Evolutionary conservation across 92 coral and sea anemone genomes (phyloP).

Genomic region (Galaxea fascicularis): DNA sequence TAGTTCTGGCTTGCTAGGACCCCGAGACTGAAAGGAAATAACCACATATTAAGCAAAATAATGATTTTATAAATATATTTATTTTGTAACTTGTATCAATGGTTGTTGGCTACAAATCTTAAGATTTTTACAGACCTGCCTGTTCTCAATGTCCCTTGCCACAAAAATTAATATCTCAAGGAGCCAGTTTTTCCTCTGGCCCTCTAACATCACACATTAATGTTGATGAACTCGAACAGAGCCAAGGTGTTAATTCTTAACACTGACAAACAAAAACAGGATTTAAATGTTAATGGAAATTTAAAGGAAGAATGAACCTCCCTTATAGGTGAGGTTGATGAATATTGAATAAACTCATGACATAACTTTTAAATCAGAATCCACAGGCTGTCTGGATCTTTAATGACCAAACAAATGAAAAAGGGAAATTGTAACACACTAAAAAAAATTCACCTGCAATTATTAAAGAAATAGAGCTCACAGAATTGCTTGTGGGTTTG

Average conservation of each 20-base stretch:
- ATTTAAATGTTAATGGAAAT: neutral
- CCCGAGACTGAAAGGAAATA: slow-evolving; percentile 65
- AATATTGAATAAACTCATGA: slow-evolving; percentile 13
- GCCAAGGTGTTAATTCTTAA: neutral
- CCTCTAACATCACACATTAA: neutral
- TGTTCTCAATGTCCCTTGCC: too few relatives aligned
- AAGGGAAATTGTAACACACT: neutral
- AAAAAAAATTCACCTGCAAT: neutral
- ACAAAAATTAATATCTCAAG: neutral
- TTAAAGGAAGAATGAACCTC: neutral
- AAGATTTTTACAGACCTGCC: neutral
- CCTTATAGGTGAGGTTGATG: slow-evolving; percentile 24
- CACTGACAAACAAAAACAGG: neutral
- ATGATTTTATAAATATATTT: too few relatives aligned
- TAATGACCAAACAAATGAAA: slow-evolving; percentile 1
- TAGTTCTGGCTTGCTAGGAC: slow-evolving; percentile 79
- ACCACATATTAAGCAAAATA: neutral
- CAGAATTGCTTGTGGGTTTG: neutral
- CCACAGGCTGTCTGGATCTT: slow-evolving; percentile 14
- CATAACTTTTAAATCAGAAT: neutral
- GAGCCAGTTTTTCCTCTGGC: neutral
- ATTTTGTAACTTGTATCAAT: neutral
- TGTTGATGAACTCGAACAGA: neutral
- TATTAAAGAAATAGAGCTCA: neutral
- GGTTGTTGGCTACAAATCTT: neutral